Percentiles rank a stretch among this genome's conserved stretches.
phyloP scores from a whole-genome alignment of 2,113 vertebrate species.

The Petaurus breviceps region DNA sequence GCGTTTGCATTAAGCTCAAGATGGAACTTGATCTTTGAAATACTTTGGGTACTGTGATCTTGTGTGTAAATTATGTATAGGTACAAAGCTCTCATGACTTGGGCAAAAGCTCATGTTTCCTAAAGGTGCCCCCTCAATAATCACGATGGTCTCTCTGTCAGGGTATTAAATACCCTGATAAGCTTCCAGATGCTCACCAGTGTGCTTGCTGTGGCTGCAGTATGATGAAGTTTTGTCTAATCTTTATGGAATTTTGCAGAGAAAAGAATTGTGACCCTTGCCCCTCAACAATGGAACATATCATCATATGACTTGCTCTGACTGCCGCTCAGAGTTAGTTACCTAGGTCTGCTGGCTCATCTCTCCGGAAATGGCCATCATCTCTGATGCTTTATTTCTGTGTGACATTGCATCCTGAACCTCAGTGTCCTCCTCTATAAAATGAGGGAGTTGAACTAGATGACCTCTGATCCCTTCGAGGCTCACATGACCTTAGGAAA shows the following conservation, averaged over 20 bases:
- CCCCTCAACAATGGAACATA: conserved; percentile 22
- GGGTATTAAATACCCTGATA: not conserved
- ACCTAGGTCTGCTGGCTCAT: not conserved
- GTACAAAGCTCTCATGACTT: not conserved
- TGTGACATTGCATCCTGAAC: not conserved
- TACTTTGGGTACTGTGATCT: not conserved
- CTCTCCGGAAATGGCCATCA: not conserved
- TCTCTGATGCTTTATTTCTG: not conserved
- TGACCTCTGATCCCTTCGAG: not conserved
- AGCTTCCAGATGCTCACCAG: not conserved
- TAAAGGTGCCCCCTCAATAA: not conserved
- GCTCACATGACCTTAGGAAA: not conserved
- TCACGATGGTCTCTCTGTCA: not conserved
- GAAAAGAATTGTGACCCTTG: conserved; percentile 5
- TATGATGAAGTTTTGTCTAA: not conserved
- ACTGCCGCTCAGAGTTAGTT: not conserved
- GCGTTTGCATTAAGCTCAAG: not conserved
- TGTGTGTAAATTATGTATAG: not conserved
- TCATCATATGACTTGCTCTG: not conserved
- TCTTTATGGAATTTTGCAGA: conserved; percentile 21
- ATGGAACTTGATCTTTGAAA: not conserved
- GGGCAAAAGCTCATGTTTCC: not conserved
- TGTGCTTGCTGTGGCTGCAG: not conserved
- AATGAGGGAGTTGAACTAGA: not conserved
- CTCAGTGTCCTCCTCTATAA: not conserved